phyloP scores from a whole-genome alignment of 2,797 vertebrate genomes.

The Hyperoplus immaculatus region DNA sequence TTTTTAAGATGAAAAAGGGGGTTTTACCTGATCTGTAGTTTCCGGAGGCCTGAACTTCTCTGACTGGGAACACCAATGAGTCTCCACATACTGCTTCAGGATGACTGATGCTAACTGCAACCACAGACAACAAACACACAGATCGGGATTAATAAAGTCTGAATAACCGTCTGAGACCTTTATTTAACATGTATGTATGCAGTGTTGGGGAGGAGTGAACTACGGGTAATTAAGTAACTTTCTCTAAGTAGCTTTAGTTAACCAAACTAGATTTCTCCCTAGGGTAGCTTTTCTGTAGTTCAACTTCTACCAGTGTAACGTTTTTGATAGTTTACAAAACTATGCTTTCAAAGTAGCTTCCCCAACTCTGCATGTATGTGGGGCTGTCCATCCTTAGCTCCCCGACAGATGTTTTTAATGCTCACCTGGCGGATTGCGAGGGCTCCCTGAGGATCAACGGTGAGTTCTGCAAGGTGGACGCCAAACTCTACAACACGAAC shows the following conservation, averaged over 20 bases:
- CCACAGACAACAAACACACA: slow-evolving; percentile 13
- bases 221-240: too few species aligned
- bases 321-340: too few species aligned
- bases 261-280: too few species aligned
- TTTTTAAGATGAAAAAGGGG: neutral
- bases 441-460: slow-evolving; percentile 95
- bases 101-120: slow-evolving; percentile 95
- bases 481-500: slow-evolving; percentile 91
- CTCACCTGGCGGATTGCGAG: slow-evolving; percentile 97
- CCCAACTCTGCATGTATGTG: too few species aligned
- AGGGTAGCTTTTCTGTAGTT: too few species aligned
- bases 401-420: neutral
- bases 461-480: slow-evolving; percentile 97
- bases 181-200: neutral
- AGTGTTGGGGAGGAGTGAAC: neutral
- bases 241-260: too few species aligned
- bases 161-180: neutral
- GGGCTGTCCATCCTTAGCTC: neutral
- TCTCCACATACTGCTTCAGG: slow-evolving; percentile 98
- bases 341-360: too few species aligned
- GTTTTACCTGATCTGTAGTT: slow-evolving; percentile 93
- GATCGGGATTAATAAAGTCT: neutral
- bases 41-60: slow-evolving; percentile 98
- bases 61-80: slow-evolving; percentile 98
- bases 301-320: too few species aligned